Evolutionary conservation across 2,797 vertebrate genomes (phyloP), one percentile per base, ranked within the genome.

Genomic region (Poeciliopsis presidionis): DNA sequence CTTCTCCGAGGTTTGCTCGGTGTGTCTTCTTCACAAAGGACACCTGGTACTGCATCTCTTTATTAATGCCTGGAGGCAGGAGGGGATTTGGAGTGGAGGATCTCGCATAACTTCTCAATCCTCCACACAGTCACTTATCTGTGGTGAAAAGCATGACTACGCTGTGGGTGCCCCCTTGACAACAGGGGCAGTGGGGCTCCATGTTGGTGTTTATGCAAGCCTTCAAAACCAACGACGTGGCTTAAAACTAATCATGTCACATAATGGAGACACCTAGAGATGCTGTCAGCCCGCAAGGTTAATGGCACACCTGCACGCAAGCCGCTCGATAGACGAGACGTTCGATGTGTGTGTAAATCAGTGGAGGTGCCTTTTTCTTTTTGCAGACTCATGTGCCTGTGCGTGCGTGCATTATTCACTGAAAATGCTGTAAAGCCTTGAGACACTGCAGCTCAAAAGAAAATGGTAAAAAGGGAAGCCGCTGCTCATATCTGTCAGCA

Each of bases 81-180:
- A 77, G 71, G 45, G 41, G 43, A 72, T 3, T 3, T 43, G 41
- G 41, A 36, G 9, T 39, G 30, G 22, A 8, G 11, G 6, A 25
- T 39, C 47, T 20, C 16, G 1, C 86, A 86, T 74, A 86, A 73
- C 76, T 84, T 83, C 83, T 87, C 75, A 78, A 81, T 87, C 87
- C 81, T 72, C 85, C 80, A 84, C 84, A 85, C 22, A 65, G 77
- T 71, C 79, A 81, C 88, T 94, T 94, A 94, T 95, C 90, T 83
- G 55, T 80, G 76, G 78, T 94, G 94, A 94, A 92, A 94, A 89
- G 91, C 93, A 90, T 89, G 91, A 94, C 93, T 86, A 81, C 76
- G 84, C 77, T 77, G 84, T 80, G 14, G 75, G 77, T 86, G 89
- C 85, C 88, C 88, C 77, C 72, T 46, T 86, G 90, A 94, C 93